Conservation (phyloP, 2,113 vertebrate genomes). For the Sporophila hypoxantha region DNA sequence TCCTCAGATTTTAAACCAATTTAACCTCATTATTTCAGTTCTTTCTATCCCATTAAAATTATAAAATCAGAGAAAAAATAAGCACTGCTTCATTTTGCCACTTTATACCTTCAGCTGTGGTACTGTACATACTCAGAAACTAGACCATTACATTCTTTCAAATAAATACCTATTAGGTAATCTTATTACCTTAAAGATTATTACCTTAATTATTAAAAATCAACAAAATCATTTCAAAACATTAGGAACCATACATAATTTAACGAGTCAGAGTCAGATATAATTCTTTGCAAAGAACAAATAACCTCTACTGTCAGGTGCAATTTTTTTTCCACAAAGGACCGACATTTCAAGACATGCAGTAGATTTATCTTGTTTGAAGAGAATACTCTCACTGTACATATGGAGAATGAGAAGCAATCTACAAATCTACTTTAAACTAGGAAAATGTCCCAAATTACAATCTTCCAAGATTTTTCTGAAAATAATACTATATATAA, state of each 20-base stretch:
- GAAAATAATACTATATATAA: background rate
- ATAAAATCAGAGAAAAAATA: background rate
- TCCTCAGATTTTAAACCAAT: background rate
- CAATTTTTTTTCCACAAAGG: background rate
- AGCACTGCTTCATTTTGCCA: background rate
- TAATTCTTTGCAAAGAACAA: background rate
- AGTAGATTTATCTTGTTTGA: background rate
- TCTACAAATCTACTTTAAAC: background rate
- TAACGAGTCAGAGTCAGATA: background rate
- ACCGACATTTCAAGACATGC: background rate
- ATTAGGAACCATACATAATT: background rate
- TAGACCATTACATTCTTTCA: background rate
- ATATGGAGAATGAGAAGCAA: background rate
- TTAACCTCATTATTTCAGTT: background rate
- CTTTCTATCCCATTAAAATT: background rate
- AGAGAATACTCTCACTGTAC: background rate
- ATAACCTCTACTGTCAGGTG: background rate
- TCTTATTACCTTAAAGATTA: background rate
- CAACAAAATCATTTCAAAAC: background rate
- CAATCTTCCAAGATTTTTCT: background rate
- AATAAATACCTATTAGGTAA: background rate
- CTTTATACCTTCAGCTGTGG: background rate
- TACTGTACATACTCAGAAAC: background rate
- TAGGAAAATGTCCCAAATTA: background rate
- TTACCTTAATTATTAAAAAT: background rate